Conservation (phyloP, 2,888 invertebrate genomes). For the Diogma glabrata region DNA sequence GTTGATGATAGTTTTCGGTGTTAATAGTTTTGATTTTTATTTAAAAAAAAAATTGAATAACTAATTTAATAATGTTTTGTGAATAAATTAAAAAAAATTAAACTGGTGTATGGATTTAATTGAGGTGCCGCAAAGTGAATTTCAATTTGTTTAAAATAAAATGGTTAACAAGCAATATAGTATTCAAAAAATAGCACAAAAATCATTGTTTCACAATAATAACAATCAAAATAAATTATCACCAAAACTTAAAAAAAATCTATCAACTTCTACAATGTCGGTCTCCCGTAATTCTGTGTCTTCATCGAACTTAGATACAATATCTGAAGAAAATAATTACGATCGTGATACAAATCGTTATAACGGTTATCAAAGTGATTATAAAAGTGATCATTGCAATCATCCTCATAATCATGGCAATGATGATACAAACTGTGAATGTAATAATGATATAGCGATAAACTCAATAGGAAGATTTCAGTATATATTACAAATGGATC, state of each 20-base stretch:
- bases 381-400: not conserved
- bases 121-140: too few relatives aligned
- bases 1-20: too few relatives aligned
- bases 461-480: constrained; percentile 22
- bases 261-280: not conserved
- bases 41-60: too few relatives aligned
- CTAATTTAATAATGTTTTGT: too few relatives aligned
- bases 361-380: constrained; percentile 6
- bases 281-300: not conserved
- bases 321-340: constrained; percentile 8
- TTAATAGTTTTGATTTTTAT: too few relatives aligned
- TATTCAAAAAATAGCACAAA: not conserved
- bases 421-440: constrained; percentile 9
- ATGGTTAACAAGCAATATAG: not conserved
- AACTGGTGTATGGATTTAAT: too few relatives aligned
- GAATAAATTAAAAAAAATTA: too few relatives aligned
- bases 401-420: not conserved
- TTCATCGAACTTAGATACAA: constrained; percentile 7
- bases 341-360: not conserved
- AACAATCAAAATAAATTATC: not conserved
- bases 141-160: too few relatives aligned
- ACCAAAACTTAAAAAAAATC: not conserved
- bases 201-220: not conserved
- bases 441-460: constrained; percentile 17
- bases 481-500: constrained; percentile 22